Conservation (phyloP, 2,888 invertebrate genomes). For the Flabesymbios commensalis region DNA sequence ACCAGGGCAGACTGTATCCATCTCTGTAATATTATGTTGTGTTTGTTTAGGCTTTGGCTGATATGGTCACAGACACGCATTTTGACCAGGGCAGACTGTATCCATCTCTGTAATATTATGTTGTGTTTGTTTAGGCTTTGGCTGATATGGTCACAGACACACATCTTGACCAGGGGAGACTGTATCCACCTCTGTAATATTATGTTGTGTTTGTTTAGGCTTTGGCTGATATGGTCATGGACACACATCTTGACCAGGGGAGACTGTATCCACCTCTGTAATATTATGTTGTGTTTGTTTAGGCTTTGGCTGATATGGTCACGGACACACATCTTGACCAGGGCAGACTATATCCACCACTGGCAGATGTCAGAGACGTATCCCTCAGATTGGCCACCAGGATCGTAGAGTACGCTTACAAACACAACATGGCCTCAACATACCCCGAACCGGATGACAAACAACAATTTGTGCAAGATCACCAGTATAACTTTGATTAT, state of each 20-base stretch:
- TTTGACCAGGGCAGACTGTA: no score
- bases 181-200: not conserved
- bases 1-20: no score
- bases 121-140: no score
- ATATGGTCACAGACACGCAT: no score
- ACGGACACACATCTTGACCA: conserved; percentile 77
- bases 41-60: no score
- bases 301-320: conserved; percentile 82
- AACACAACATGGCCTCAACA: conserved; percentile 62
- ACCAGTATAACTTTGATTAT: conserved; percentile 59
- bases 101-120: no score
- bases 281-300: conserved; percentile 40
- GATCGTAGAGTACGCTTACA: conserved; percentile 82
- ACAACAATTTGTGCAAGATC: conserved; percentile 61
- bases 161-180: no score
- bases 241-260: conserved; percentile 79
- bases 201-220: conserved; percentile 65
- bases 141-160: no score
- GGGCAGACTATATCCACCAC: conserved; percentile 90
- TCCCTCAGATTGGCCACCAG: conserved; percentile 84
- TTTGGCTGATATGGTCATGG: conserved; percentile 79
- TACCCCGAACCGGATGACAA: conserved; percentile 67
- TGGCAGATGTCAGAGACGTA: conserved; percentile 79
- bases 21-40: no score
- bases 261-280: not conserved